Base-by-base conservation (phyloP, 2,113 vertebrate species). In the Semnopithecus entellus region DNA sequence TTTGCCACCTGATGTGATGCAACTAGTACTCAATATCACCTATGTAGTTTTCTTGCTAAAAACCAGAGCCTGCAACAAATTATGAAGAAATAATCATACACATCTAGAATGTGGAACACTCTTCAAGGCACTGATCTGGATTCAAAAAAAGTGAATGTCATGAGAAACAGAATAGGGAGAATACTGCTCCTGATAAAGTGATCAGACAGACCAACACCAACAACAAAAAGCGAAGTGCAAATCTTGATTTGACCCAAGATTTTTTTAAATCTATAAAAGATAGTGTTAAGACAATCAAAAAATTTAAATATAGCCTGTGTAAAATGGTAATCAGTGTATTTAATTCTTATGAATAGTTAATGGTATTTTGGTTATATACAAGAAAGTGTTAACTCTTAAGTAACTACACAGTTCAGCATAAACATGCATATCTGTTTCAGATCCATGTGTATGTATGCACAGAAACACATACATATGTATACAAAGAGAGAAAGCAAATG, bases 331-430 rank as follows among this genome's bases (percentile, higher is more conserved):
- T 73, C 50, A 59, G 14, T 72, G 17, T 27, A 96, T 50, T 89
- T 45, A 90, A 80, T 73, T 88, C 45, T 82, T 48, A 76, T 35
- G 68, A 12, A 18, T 86, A 64, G 12, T 80, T 73, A n/a, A 52
- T 61, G 43, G 23, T 72, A 81, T 86, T 94, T 80, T 81, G 23
- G 43, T 43, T 93, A 38, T 52, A 79, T 32, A 84, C 16, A 45
- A 93, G n/a, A 79, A 86, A 80, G 32, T 91, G 55, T 57, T 91
- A 55, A 66, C 87, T 91, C 18, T 94, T 86, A 80, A 78, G 68
- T 76, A 68, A 70, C 57, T 52, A 57, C 64, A 30, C 48, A 85
- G 35, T 50, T 85, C n/a, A 90, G 52, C 57, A 92, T 64, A 72
- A 85, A 94, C 50, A 55, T 64, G 22, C 6, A 3, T 80, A 55